Percentiles rank a stretch among this genome's conserved stretches.
phyloP scores from a whole-genome alignment of 1,140 invertebrate genomes.

The Calosoma granatense region DNA sequence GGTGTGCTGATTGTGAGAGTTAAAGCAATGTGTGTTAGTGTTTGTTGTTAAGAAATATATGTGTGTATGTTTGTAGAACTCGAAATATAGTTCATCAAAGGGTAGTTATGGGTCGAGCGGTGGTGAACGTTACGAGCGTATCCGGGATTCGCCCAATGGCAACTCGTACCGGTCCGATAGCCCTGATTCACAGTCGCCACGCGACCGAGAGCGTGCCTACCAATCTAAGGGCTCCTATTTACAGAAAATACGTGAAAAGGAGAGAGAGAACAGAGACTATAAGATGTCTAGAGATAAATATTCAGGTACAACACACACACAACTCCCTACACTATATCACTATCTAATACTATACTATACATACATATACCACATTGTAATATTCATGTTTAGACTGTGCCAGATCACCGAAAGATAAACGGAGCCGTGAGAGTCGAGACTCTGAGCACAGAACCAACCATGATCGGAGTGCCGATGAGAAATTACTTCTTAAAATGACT shows the following conservation, averaged over 20 bases:
- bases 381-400: constrained; percentile 50
- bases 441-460: constrained; percentile 75
- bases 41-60: neutral
- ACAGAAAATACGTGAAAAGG: constrained; percentile 72
- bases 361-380: no score
- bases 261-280: constrained; percentile 85
- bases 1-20: no score
- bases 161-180: constrained; percentile 64
- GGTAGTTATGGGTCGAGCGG: constrained; percentile 48
- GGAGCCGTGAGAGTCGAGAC: constrained; percentile 62
- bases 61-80: constrained; percentile 47
- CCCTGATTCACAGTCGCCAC: constrained; percentile 53
- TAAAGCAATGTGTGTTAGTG: no score
- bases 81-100: constrained; percentile 65
- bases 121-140: constrained; percentile 47
- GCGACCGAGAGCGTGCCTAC: constrained; percentile 61
- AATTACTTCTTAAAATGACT: constrained; percentile 52
- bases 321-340: constrained; percentile 3
- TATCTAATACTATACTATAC: no score
- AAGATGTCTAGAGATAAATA: constrained; percentile 79
- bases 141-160: constrained; percentile 62
- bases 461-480: constrained; percentile 68
- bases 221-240: constrained; percentile 67
- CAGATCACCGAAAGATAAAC: constrained; percentile 74
- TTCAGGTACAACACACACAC: constrained; percentile 44